These are phyloP conservation scores for Hypselothyrea guttata DNA, from an alignment of 2,888 invertebrate species.

Conservation along the genomic window DNA sequence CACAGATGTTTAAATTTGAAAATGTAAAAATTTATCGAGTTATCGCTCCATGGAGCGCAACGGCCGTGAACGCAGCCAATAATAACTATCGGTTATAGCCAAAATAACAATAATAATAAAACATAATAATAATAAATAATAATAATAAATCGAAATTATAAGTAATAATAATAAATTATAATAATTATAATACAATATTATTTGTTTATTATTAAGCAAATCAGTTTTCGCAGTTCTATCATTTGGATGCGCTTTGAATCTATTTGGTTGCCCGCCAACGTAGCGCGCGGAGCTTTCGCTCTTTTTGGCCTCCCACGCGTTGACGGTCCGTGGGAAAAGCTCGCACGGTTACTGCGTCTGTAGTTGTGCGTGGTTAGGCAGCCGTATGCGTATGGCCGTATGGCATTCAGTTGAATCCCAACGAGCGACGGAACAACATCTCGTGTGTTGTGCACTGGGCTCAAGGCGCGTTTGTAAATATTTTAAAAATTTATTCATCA, in stretches of 20 bases:
- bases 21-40: no score
- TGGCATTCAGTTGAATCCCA: constrained; percentile 74
- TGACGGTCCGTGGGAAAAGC: constrained; percentile 50
- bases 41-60: no score
- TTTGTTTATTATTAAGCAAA: no score
- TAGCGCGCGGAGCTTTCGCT: constrained; percentile 41
- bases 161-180: no score
- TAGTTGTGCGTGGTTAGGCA: constrained; percentile 55
- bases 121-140: no score
- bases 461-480: constrained; percentile 71
- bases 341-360: constrained; percentile 42
- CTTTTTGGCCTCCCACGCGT: constrained; percentile 56
- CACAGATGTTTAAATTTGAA: no score
- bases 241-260: background rate
- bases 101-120: no score
- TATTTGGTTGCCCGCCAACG: constrained; percentile 25
- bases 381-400: constrained; percentile 58
- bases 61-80: no score
- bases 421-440: constrained; percentile 70
- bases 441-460: constrained; percentile 57
- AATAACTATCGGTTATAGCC: no score
- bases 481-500: constrained; percentile 70
- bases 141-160: no score
- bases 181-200: no score
- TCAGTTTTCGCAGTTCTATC: no score